Base-by-base conservation (phyloP, 2,113 vertebrate species). In the Toxotes chatareus region DNA sequence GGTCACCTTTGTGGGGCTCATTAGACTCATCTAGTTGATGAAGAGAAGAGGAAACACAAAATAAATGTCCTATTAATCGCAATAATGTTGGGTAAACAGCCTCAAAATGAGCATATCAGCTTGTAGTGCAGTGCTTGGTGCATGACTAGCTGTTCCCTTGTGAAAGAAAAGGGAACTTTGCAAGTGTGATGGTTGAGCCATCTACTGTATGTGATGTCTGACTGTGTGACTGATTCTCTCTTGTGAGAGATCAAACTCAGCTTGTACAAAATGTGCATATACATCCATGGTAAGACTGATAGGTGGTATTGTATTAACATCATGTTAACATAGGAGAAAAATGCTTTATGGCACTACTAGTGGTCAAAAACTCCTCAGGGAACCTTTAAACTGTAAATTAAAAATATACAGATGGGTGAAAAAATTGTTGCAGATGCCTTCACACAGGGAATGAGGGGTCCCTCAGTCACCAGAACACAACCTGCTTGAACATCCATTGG, bases 1-100 rank as follows among this genome's bases (percentile, higher is more conserved):
- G 49, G 51, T 90, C 84, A 88, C 89, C 79, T 91, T 68, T 87
- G 76, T 86, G 47, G 71, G 59, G 82, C 76, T 90, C 89, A 91
- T 90, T 89, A 82, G 68, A 86, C 76, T 87, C 76, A 79, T 86
- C 74, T 77, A 88, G 57, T 80, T 83, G 82, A 86, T 89, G 62
- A 88, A 79, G 84, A 81, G 71, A 44, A 73, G 67, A 75, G 80
- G 74, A 79, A 86, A 77, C 76, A 79, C 73, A 86, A 90, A 83
- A 92, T 91, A 90, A 88, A 80, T 88, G 83, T 80, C 78, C 56
- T 64, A 85, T 87, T 90, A 76, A 86, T 82, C 2, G 19, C 53
- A 75, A 75, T 83, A 70, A 69, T 87, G 86, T 91, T 87, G 86
- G 79, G 84, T 86, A 90, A 86, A 83, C 89, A 86, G 23, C 14